A percentile compares a stretch with the other conserved stretches of the same genome.
These are phyloP conservation scores for Marmota flaviventris DNA, from an alignment of 2,113 vertebrate species.

Conservation along the genomic window DNA sequence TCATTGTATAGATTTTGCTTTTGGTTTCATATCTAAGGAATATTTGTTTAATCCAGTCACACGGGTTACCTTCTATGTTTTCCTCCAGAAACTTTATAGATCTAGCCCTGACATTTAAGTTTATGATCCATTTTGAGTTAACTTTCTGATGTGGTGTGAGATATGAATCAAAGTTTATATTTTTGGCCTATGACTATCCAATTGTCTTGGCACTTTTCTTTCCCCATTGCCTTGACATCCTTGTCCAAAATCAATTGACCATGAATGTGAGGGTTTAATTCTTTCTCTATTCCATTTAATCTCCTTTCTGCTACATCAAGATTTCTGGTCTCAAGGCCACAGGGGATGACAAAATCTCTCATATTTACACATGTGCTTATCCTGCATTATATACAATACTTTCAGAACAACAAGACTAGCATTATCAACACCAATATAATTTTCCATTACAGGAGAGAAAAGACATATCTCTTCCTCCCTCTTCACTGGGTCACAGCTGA, in stretches of 20 bases:
- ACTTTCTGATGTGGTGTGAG: not conserved
- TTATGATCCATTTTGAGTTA: not conserved
- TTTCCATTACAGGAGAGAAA: not conserved
- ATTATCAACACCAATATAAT: too few species aligned
- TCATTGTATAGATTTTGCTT: not conserved
- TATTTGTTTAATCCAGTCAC: not conserved
- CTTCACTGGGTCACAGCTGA: not conserved
- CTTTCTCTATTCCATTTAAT: not conserved
- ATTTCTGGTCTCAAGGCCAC: not conserved
- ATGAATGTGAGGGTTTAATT: not conserved
- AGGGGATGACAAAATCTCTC: not conserved
- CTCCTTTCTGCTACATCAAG: not conserved
- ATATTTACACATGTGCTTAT: not conserved
- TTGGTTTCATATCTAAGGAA: not conserved
- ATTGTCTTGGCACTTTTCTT: not conserved
- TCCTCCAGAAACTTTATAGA: not conserved
- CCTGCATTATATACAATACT: not conserved
- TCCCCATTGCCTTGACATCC: not conserved
- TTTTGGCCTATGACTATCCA: not conserved
- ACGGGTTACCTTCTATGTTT: not conserved
- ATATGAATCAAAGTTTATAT: conserved; percentile 9
- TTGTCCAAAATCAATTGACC: conserved; percentile 23
- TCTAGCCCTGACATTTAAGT: not conserved
- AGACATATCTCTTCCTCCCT: not conserved
- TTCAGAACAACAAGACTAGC: not conserved